Base-by-base conservation (phyloP, 2,888 invertebrate genomes). In the Coleophora flavipennella region DNA sequence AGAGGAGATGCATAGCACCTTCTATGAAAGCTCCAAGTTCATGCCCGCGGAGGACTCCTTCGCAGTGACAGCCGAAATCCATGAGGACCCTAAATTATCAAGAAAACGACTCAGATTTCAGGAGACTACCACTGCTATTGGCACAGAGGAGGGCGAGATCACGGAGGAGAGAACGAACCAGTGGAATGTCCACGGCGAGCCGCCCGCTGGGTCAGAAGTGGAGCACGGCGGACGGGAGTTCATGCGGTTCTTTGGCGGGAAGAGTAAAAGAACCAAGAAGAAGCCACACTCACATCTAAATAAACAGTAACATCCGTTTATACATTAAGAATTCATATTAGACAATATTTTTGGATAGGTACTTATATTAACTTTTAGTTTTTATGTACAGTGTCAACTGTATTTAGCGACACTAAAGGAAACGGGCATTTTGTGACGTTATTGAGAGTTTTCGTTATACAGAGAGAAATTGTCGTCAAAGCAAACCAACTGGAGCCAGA, bases 101-200 rank as follows among this genome's bases (percentile, higher is more conserved):
- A 42, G 32, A 35, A 75, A 70, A 41, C 66, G 57, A 31, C 56
- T 79, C 28, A 62, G 76, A 43, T 81, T 81, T 51, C 62, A 72
- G 13, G 69, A 73, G 40, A 53, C 49, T n/a, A 43, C 61, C 7
- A 56, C 51, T 2, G 57, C 54, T 12, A 71, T 72, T 42, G 59
- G 20, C 20, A 20, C 3, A 3, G 20, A 20, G 6, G 38, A 43
- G 11, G 35, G 35, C 20, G 49, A 48, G 1, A 51, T 43, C 8
- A 41, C 51, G 10, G 49, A 47, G 11, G 45, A 39, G 20, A 20
- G 20, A 6, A 20, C 3, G 20, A 20, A 20, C 6, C 20, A 20
- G 20, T 3, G 3, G 20, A 6, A 4, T 6, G 20, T 20, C 20
- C 6, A 20, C 6, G 20, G 6, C 20, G 20, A 4, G 20, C 20